Conservation (phyloP, 2,888 invertebrate genomes). For the Autographa gamma region DNA sequence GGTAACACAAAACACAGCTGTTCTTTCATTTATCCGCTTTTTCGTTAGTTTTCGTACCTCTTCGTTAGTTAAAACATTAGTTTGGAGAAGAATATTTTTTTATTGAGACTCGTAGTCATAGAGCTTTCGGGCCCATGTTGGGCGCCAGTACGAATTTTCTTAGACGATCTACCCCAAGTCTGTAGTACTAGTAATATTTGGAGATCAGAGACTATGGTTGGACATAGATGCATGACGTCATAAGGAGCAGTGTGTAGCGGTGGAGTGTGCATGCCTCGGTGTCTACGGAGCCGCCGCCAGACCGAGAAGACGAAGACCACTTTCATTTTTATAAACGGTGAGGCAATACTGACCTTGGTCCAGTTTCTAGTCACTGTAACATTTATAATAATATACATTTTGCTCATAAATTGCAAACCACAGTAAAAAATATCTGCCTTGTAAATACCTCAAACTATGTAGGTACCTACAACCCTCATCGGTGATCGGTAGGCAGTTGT, state of each 20-base stretch:
- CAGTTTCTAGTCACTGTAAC: conserved; percentile 53
- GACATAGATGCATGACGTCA: conserved; percentile 83
- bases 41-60: conserved; percentile 77
- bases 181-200: conserved; percentile 61
- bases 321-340: conserved; percentile 65
- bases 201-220: conserved; percentile 59
- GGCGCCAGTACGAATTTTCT: conserved; percentile 73
- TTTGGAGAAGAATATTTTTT: conserved; percentile 66
- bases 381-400: neutral
- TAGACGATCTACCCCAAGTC: conserved; percentile 61
- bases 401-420: neutral
- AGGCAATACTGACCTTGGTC: conserved; percentile 67
- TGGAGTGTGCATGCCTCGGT: conserved; percentile 79
- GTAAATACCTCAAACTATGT: neutral
- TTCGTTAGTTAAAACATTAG: conserved; percentile 63
- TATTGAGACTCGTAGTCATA: conserved; percentile 73
- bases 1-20: conserved; percentile 85
- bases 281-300: conserved; percentile 61
- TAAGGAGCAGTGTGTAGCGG: conserved; percentile 73
- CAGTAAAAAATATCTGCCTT: neutral
- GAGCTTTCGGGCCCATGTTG: conserved; percentile 77
- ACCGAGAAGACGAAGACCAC: conserved; percentile 64
- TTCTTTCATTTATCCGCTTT: conserved; percentile 87
- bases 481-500: neutral
- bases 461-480: neutral